These are phyloP conservation scores for Actinostola sp. DNA, from an alignment of 92 coral and sea anemone genomes.

Conservation along the genomic window DNA sequence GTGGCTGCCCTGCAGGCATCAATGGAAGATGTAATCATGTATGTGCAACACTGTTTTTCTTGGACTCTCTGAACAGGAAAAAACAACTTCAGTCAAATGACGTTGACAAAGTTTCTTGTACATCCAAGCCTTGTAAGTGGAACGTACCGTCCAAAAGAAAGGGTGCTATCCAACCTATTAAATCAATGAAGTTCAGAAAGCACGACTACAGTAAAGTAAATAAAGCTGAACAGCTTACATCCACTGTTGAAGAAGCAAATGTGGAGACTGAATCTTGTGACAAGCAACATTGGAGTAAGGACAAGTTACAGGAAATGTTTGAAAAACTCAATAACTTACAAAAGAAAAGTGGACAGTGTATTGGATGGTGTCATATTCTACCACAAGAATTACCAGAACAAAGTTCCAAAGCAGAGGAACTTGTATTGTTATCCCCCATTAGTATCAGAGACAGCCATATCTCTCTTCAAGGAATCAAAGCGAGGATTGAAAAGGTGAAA, in stretches of 20 bases:
- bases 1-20: constrained; percentile 40
- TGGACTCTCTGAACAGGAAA: no score
- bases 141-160: constrained; percentile 40
- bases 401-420: neutral
- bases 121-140: constrained; percentile 39
- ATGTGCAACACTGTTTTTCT: no score
- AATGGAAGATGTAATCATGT: no score
- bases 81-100: neutral
- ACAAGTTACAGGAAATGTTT: no score
- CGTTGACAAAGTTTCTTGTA: constrained; percentile 28
- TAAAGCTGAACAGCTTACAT: no score
- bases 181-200: constrained; percentile 22
- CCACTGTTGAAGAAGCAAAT: no score
- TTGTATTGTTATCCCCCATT: constrained; percentile 32
- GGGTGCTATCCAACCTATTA: constrained; percentile 23
- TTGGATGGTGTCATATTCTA: no score
- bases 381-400: neutral
- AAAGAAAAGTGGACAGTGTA: constrained; percentile 24
- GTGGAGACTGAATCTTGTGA: no score
- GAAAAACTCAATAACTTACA: constrained; percentile 27
- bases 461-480: constrained; percentile 7
- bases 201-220: constrained; percentile 29
- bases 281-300: no score
- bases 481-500: constrained; percentile 13
- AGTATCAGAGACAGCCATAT: constrained; percentile 32